Conservation (phyloP, 1,140 invertebrate species). For the Metaphire vulgaris region DNA sequence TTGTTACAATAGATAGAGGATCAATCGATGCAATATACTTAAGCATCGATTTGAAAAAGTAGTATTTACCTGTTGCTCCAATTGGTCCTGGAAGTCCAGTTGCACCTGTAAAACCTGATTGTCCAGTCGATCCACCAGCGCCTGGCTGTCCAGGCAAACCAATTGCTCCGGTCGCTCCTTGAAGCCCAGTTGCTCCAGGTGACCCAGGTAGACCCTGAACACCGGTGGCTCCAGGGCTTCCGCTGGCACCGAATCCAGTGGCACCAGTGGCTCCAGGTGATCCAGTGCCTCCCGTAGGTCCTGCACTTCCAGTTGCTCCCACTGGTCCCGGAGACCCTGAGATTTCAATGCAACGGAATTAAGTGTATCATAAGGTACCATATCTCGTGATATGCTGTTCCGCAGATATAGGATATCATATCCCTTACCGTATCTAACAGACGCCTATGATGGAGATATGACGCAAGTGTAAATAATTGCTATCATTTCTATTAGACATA, state of each 20-base stretch:
- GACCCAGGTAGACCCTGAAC: neutral
- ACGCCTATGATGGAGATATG: no score
- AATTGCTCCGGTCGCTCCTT: neutral
- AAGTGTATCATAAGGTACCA: no score
- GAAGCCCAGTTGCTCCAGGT: neutral
- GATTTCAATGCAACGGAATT: no score
- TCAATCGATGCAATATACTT: no score
- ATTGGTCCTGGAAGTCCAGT: constrained; percentile 22
- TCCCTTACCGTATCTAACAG: no score
- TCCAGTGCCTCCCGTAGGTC: constrained; percentile 6
- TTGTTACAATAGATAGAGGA: no score
- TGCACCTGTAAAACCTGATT: constrained; percentile 26
- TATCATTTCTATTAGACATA: no score
- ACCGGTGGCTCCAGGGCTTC: neutral
- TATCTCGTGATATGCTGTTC: no score
- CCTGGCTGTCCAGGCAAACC: constrained; percentile 4
- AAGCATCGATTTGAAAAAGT: no score
- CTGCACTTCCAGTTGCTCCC: constrained; percentile 13
- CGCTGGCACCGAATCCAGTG: neutral
- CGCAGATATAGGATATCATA: no score
- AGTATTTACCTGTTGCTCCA: constrained; percentile 22
- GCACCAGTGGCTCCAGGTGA: constrained; percentile 6
- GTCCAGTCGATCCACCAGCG: constrained; percentile 19
- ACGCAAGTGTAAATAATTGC: no score
- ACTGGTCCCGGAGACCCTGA: neutral